Percentiles rank a stretch among this genome's conserved stretches.
These are phyloP conservation scores for Trypoxylon attenuatum DNA, from an alignment of 2,888 invertebrate species.

Conservation along the genomic window DNA sequence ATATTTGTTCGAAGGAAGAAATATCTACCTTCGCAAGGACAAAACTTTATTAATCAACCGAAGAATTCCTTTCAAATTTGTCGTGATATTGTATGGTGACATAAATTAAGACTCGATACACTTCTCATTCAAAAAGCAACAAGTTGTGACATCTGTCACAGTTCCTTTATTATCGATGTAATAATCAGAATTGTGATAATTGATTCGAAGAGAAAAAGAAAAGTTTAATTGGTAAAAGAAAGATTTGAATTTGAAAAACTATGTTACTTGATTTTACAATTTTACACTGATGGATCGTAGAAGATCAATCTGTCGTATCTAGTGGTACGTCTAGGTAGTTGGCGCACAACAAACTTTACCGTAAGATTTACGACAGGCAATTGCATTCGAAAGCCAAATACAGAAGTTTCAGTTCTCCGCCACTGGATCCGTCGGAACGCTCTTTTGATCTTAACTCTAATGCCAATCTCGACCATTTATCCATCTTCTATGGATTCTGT, in stretches of 20 bases:
- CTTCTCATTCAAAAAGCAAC: not conserved
- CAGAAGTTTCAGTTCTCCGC: slow-evolving; percentile 20
- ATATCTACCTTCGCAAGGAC: too few relatives aligned
- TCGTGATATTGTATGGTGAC: too few relatives aligned
- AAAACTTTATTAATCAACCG: too few relatives aligned
- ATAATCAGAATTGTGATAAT: too few relatives aligned
- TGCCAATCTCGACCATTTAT: slow-evolving; percentile 54
- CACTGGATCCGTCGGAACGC: slow-evolving; percentile 8
- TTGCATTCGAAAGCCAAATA: slow-evolving; percentile 61
- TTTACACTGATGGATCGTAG: slow-evolving; percentile 26
- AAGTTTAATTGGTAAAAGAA: too few relatives aligned
- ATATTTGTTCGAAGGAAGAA: too few relatives aligned
- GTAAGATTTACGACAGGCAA: slow-evolving; percentile 61
- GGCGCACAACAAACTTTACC: slow-evolving; percentile 61
- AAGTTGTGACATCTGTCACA: too few relatives aligned
- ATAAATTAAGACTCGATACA: not conserved
- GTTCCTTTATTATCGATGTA: too few relatives aligned
- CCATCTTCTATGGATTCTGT: slow-evolving; percentile 39
- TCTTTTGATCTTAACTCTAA: slow-evolving; percentile 54
- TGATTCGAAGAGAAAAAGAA: too few relatives aligned
- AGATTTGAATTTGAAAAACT: too few relatives aligned
- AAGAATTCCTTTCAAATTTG: too few relatives aligned
- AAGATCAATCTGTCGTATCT: slow-evolving; percentile 45
- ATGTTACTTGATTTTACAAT: too few relatives aligned
- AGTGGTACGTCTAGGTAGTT: slow-evolving; percentile 35